Base-by-base conservation (phyloP, 2,888 invertebrate genomes). In the Tenthredo mesomela region DNA sequence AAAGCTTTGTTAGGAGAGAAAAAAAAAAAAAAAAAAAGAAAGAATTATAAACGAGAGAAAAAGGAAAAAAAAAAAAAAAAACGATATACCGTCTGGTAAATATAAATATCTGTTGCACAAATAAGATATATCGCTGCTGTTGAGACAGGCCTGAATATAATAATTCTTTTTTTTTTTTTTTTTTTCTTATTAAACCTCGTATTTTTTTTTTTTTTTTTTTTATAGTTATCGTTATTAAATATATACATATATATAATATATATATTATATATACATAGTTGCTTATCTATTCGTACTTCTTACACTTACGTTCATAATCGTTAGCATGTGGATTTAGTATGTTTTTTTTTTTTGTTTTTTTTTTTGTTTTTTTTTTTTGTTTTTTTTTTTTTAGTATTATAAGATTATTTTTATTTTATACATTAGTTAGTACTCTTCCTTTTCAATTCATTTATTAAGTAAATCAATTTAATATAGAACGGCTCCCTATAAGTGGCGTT, bases 381-480 rank as follows among this genome's bases (percentile, higher is more conserved):
- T 77, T 78, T 71, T 21, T 71, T n/a, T 86, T 85, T 82, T 84
- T 54, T 61, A 61, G 29, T 54, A 77, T 50, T 70, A 75, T 43
- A 87, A 86, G 84, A 85, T 86, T 85, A 86, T 84, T 25, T 86
- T 67, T 88, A 86, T 71, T 80, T 50, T 73, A 84, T 86, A 86
- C 85, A 85, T 84, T 86, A 85, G 84, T 87, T 87, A 87, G 82
- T 67, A 88, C 86, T 86, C 86, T 87, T 86, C 86, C 84, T 88
- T 87, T 77, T 75, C 75, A 73, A 85, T 86, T 86, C 84, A 85
- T 67, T 85, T 86, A 82, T 87, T 87, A 87, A 87, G 87, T 87
- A 87, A 87, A 85, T 87, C 87, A 85, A 85, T 85, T 47, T 82
- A 84, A 54, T 87, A 87, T 85, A 86, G 85, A 86, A 85, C 84